Evolutionary conservation across 1,140 invertebrate genomes (phyloP), one percentile per base, ranked within the genome.

Genomic region (Diorhabda carinulata): DNA sequence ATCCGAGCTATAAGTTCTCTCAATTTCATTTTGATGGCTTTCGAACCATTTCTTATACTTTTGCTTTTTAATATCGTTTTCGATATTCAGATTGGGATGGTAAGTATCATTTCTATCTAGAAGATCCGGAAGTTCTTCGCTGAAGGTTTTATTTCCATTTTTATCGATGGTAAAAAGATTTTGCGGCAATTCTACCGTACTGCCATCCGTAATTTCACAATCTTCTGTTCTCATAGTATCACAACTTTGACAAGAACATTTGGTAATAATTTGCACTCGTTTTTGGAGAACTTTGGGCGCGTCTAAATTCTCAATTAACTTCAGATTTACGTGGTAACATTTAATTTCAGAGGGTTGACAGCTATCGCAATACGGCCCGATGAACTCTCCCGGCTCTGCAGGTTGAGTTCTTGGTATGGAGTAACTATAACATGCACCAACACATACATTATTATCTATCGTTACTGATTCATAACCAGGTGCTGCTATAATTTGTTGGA

Each of bases 381-480:
- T 86, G 5, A 89, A 82, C 78, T 89, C 88, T 47, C 88, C 88
- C 3, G 87, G 87, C 65, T 86, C 86, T 52, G 85, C 86, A 3
- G 88, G 88, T 64, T 87, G 83, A 43, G 87, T 89, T 70, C 86
- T 85, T 2, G 88, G 88, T 47, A 90, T 88, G 77, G 87, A 87
- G 76, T 89, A 90, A 59, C 87, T 89, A 78, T 89, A 90, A 77
- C 88, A 89, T 4, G 87, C 86, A 4, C 88, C 88, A 7, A 89
- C 88, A 73, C 88, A 90, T 3, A 90, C 87, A 72, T 88, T 87
- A 78, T 90, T 90, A 71, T 89, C 87, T 67, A 90, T 84, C 74
- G 88, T 87, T 71, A 87, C 82, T 0, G 87, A 83, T 43, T 85
- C 84, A 72, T 87, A 89, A 47, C 86, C 85, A 3, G 87, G 84